Evolutionary conservation across 2,888 invertebrate species (phyloP), one percentile per base, ranked within the genome.

Genomic region (Euplagia quadripunctaria): DNA sequence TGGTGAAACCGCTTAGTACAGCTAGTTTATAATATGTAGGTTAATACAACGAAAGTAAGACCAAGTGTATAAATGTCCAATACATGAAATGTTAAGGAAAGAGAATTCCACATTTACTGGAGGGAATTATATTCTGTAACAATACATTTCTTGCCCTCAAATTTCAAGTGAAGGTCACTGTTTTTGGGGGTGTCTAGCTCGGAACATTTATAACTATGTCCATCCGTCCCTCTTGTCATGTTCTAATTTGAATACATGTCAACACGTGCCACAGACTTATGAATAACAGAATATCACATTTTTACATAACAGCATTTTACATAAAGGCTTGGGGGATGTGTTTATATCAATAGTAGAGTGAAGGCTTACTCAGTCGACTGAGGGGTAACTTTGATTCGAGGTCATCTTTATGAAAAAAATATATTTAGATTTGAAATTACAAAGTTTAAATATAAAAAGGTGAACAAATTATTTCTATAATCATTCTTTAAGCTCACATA

Each of bases 161-260:
- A 71, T 67, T 71, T 61, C 61, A 14, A 58, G 49, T 67, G 64
- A 17, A n/a, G 51, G 70, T 70, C 20, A 52, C 64, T 17, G 51
- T 70, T 70, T 71, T 58, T 66, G 31, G 31, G 31, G 66, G 12
- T n/a, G 41, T 55, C 55, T 31, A 68, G 31, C 49, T 41, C 3
- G 9, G 12, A 42, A 70, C 64, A 70, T 70, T 63, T 64, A 71
- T 71, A 52, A 58, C 46, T 58, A 61, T 66, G 71, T 66, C 58
- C 66, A 55, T 17, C n/a, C 71, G 58, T 65, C 58, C 71, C 71
- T 64, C 66, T 66, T 71, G 66, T 71, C 58, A 71, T 42, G 61
- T 66, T 58, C 71, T 61, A 71, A 66, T 71, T 71, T 31, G 58
- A 68, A 58, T 68, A 58, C 43, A 68, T 68, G 41, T 49, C n/a